phyloP scores from a whole-genome alignment of 2,113 vertebrate genomes.

The Melanostigma gelatinosum region DNA sequence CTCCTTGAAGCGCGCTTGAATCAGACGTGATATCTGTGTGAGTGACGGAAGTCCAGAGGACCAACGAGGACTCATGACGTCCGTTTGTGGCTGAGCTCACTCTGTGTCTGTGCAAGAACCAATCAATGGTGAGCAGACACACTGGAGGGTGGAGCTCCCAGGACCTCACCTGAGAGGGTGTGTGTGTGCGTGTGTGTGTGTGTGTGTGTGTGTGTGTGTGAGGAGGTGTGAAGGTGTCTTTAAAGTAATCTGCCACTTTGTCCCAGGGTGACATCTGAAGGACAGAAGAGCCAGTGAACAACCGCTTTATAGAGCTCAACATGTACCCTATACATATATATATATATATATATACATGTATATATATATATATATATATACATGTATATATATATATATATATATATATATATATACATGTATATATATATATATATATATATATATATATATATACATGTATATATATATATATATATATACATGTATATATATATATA shows the following conservation, averaged over 20 bases:
- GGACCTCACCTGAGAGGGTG: constrained; percentile 19
- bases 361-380: neutral
- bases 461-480: too few relatives aligned
- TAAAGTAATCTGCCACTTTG: neutral
- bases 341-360: neutral
- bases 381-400: too few relatives aligned
- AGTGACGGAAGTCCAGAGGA: neutral
- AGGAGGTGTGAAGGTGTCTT: constrained; percentile 33
- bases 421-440: too few relatives aligned
- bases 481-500: too few relatives aligned
- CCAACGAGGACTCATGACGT: neutral
- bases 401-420: too few relatives aligned
- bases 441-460: too few relatives aligned
- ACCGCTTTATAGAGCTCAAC: neutral
- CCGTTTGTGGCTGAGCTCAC: constrained; percentile 18
- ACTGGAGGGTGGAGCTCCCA: neutral
- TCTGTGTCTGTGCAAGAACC: neutral
- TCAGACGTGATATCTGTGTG: neutral
- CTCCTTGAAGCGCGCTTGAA: too few relatives aligned
- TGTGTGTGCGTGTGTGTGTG: neutral
- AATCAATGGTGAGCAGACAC: constrained; percentile 16
- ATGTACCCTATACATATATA: neutral
- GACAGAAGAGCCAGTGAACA: neutral
- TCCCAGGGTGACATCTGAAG: constrained; percentile 12
- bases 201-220: constrained; percentile 9